Conservation (phyloP, 2,113 vertebrate species). For the Tragelaphus strepsiceros region DNA sequence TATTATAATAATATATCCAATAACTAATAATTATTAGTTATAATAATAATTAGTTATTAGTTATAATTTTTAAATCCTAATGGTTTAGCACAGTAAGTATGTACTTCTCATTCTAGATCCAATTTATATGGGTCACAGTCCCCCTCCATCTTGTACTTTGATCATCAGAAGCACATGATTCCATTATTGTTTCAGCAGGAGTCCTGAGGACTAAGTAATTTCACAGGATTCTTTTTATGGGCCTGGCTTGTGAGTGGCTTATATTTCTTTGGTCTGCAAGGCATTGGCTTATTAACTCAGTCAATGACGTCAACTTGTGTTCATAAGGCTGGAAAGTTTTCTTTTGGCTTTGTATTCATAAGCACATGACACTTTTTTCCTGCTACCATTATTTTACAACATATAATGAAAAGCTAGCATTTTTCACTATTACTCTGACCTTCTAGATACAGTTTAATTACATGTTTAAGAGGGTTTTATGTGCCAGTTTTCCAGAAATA, state of each 20-base stretch:
- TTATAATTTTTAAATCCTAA: neutral
- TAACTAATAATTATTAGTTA: neutral
- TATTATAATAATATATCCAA: neutral
- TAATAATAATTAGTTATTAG: neutral
- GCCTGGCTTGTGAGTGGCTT: neutral
- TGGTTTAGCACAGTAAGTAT: neutral
- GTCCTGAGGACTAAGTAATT: too few species aligned
- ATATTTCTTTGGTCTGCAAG: neutral
- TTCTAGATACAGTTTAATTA: neutral
- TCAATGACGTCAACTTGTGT: fast-evolving
- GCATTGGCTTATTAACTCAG: neutral
- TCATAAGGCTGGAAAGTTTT: neutral
- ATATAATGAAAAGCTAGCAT: neutral
- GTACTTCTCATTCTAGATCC: neutral
- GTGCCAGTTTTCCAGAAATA: neutral
- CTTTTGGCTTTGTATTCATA: neutral
- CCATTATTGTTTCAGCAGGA: neutral
- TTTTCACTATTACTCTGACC: neutral
- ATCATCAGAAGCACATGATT: neutral
- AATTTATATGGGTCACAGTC: neutral
- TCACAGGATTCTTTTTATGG: neutral
- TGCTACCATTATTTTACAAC: neutral
- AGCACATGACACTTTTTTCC: neutral
- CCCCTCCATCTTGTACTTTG: fast-evolving
- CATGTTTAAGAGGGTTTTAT: neutral